Evolutionary conservation across 2,113 vertebrate genomes (phyloP).

Genomic region (Tetrax tetrax): DNA sequence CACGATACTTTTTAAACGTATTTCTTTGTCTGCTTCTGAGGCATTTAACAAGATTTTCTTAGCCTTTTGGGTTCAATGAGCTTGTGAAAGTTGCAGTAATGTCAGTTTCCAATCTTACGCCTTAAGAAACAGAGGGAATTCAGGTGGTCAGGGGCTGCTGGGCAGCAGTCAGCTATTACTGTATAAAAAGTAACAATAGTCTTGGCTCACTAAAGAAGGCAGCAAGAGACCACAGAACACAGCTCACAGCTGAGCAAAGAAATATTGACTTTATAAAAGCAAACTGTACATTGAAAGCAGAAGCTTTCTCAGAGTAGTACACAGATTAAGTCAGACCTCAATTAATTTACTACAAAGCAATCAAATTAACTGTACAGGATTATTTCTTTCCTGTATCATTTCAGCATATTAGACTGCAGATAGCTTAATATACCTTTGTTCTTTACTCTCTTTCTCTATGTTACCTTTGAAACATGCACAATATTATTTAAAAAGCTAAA

Average conservation of each 20-base stretch:
- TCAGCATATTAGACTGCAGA: neutral
- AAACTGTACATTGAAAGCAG: constrained; percentile 35
- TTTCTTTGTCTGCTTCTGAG: neutral
- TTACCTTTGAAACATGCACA: neutral
- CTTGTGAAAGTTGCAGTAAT: constrained; percentile 60
- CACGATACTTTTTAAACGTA: neutral
- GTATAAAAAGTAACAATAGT: constrained; percentile 55
- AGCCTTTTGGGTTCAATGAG: constrained; percentile 60
- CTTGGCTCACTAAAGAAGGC: constrained; percentile 22
- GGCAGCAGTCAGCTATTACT: constrained; percentile 55
- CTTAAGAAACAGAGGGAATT: constrained; percentile 58
- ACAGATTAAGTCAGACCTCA: constrained; percentile 43
- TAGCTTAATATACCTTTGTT: neutral
- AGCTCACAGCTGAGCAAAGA: constrained; percentile 26
- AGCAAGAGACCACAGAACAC: constrained; percentile 49
- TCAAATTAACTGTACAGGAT: constrained; percentile 24
- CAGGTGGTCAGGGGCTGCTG: constrained; percentile 49
- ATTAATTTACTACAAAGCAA: constrained; percentile 28
- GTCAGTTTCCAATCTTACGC: constrained; percentile 62
- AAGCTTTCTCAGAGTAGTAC: constrained; percentile 33
- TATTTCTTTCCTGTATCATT: neutral
- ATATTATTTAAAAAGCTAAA: neutral
- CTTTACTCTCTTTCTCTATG: neutral
- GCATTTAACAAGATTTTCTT: constrained; percentile 65
- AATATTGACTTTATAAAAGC: constrained; percentile 42